Evolutionary conservation across 2,888 invertebrate species (phyloP), one percentile per base, ranked within the genome.

Genomic region (Lysandra coridon): DNA sequence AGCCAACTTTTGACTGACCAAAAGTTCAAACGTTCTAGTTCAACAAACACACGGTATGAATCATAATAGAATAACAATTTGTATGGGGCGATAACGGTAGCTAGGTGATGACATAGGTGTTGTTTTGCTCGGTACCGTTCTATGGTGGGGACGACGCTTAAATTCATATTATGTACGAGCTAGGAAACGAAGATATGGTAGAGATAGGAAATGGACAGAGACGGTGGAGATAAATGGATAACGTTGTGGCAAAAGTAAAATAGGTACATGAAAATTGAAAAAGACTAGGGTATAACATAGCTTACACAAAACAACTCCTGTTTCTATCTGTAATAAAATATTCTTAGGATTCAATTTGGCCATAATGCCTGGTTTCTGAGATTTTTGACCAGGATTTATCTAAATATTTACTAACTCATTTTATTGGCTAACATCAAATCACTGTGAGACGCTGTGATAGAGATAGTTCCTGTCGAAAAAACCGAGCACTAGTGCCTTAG

Each of bases 41-140:
- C 69, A 69, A 10, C 10, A 30, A 64, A 64, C 69, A 17, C 64
- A 14, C 33, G 23, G 23, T 64, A 30, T 69, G 69, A 69, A 69
- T 69, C 69, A 69, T 69, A 69, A 69, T 69, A 33, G 69, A 69
- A 69, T 69, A 33, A 69, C 69, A 69, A 69, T 69, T 33, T 37
- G 64, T 69, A 33, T 33, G 69, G 33, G 33, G 33, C 33, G 69
- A 1, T 69, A 69, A 69, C 69, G 69, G 69, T 69, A 69, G 69
- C 69, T 14, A 30, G 30, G 69, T 10, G 69, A 69, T 64, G 30
- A 64, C 30, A 64, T 64, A 64, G 23, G 64, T 64, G 64, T 64
- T 64, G 64, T 30, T 64, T 23, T 64, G 69, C 4, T 4, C 69
- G 69, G 69, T 69, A 69, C 69, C 69, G 69, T 69, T 62, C 23